Percentiles rank a stretch among this genome's conserved stretches.
phyloP scores from a whole-genome alignment of 2,888 invertebrate genomes.

The Gandaritis pyraliata region DNA sequence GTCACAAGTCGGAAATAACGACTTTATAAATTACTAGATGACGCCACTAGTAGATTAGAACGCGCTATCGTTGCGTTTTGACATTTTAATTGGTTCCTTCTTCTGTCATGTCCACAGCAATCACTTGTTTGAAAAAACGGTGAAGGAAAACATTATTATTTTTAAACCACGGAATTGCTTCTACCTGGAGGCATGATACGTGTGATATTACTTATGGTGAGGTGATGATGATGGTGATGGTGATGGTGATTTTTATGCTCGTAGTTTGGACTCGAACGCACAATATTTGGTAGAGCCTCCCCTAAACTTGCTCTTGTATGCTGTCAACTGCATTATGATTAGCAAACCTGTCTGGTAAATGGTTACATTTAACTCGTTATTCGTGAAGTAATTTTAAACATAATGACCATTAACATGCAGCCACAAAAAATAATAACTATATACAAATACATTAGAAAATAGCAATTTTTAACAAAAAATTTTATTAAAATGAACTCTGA shows the following conservation, averaged over 20 bases:
- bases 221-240: no score
- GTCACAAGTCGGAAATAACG: no score
- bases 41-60: conserved; percentile 23
- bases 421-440: no score
- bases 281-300: no score
- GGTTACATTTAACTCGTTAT: not conserved
- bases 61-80: conserved; percentile 25
- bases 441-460: no score
- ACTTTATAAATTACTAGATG: no score
- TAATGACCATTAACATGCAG: not conserved
- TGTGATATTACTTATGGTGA: not conserved
- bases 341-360: conserved; percentile 6
- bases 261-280: no score
- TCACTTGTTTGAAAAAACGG: conserved; percentile 22
- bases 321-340: conserved; percentile 1
- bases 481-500: no score
- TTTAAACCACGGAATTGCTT: conserved; percentile 10
- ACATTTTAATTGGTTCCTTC: not conserved
- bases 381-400: not conserved
- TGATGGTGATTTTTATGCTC: no score
- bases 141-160: conserved; percentile 27
- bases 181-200: not conserved
- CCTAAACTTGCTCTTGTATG: not conserved
- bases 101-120: not conserved
- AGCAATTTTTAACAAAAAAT: no score